A percentile compares a stretch with the other conserved stretches of the same genome.
phyloP scores from a whole-genome alignment of 2,888 invertebrate species.

The Agrochola macilenta region DNA sequence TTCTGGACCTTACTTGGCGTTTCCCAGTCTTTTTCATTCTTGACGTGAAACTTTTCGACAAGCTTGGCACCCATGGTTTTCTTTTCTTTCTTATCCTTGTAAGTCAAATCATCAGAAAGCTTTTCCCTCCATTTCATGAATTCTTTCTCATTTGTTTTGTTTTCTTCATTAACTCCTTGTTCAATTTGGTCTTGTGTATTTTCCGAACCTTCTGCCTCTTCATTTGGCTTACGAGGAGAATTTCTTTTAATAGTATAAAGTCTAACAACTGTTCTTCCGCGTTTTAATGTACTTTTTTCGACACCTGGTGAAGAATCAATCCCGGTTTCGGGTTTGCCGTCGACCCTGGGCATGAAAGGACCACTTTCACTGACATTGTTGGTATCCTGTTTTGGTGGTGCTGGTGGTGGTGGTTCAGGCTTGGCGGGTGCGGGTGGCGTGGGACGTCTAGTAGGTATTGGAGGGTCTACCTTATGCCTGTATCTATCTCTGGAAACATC shows the following conservation, averaged over 20 bases:
- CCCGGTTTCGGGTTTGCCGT: slow-evolving; percentile 85
- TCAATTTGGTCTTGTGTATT: slow-evolving; percentile 39
- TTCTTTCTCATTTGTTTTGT: slow-evolving; percentile 61
- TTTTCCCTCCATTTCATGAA: slow-evolving; percentile 91
- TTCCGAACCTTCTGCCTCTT: slow-evolving; percentile 67
- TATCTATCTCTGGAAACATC: slow-evolving; percentile 94
- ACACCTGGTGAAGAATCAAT: slow-evolving; percentile 84
- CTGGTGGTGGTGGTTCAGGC: slow-evolving; percentile 68
- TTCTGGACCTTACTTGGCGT: slow-evolving; percentile 47
- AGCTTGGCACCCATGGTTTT: slow-evolving; percentile 94
- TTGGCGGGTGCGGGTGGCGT: slow-evolving; percentile 57
- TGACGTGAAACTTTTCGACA: slow-evolving; percentile 94
- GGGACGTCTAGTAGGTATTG: slow-evolving; percentile 47
- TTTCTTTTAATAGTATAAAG: slow-evolving; percentile 92
- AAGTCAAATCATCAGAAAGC: slow-evolving; percentile 90
- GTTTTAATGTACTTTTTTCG: slow-evolving; percentile 91
- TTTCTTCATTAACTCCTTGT: slow-evolving; percentile 41
- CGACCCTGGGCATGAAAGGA: slow-evolving; percentile 86
- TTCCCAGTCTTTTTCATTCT: slow-evolving; percentile 82
- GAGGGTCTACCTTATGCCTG: slow-evolving; percentile 76
- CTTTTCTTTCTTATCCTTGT: slow-evolving; percentile 89
- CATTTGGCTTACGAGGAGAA: slow-evolving; percentile 83
- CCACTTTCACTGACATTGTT: slow-evolving; percentile 79
- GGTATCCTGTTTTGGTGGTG: slow-evolving; percentile 72
- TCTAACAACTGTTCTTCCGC: slow-evolving; percentile 94